A percentile compares a stretch with the other conserved stretches of the same genome.
Conservation (phyloP, 2,888 invertebrate genomes). For the Dexiosoma caninum region DNA sequence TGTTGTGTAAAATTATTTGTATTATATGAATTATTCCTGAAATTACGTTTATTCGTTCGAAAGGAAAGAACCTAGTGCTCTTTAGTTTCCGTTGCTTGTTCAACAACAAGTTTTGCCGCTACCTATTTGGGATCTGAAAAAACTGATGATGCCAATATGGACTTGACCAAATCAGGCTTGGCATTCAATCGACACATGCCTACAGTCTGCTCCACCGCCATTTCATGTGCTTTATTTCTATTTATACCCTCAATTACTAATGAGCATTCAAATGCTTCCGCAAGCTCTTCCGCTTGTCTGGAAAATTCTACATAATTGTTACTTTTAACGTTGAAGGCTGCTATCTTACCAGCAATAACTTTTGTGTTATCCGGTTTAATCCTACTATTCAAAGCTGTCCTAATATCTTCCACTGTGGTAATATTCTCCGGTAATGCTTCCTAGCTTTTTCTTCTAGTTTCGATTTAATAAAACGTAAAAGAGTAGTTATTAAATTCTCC, state of each 20-base stretch:
- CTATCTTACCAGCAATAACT: no score
- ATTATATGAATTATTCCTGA: not conserved
- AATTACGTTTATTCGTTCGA: not conserved
- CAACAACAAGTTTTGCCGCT: not conserved
- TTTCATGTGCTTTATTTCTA: slow-evolving; percentile 2
- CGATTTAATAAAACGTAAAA: not conserved
- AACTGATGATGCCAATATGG: not conserved
- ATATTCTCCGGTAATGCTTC: slow-evolving; percentile 5
- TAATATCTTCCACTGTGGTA: not conserved
- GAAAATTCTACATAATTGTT: not conserved
- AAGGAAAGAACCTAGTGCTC: not conserved
- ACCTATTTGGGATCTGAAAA: slow-evolving; percentile 9
- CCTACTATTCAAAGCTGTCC: not conserved
- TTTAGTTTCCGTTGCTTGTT: not conserved
- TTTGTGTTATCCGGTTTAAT: slow-evolving; percentile 11
- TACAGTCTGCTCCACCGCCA: no score
- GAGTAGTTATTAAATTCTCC: not conserved
- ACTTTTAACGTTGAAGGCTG: not conserved
- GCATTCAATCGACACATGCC: slow-evolving; percentile 9
- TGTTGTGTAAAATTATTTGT: not conserved
- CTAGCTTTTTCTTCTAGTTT: not conserved
- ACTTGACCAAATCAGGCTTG: slow-evolving; percentile 14
- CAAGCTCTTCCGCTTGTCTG: slow-evolving; percentile 2
- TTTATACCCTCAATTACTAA: not conserved
- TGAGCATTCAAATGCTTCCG: not conserved